Evolutionary conservation across 2,797 vertebrate genomes (phyloP), one percentile per base, ranked within the genome.

Genomic region (Typhlichthys eigenmanni): DNA sequence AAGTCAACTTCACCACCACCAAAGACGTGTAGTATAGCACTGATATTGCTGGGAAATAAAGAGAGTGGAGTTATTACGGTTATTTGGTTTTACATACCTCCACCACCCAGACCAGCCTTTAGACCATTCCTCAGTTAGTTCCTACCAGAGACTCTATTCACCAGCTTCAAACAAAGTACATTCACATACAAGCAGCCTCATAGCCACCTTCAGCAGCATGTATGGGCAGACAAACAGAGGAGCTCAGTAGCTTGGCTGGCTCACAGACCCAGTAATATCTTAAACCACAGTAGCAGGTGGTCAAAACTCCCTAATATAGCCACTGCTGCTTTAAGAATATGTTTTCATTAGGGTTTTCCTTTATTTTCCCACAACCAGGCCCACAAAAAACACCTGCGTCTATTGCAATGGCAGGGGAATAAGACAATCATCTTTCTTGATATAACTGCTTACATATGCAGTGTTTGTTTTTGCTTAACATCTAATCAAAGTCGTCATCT

Each of bases 61-160:
- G 67, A 83, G 74, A 85, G 67, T 85, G 55, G 78, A 74, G 84
- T 88, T 85, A 87, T 83, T 87, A 81, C 81, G 83, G 75, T 83
- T 89, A 90, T 85, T 86, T 85, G 46, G 75, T 77, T 90, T 86
- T 91, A 92, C 90, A 91, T 92, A 92, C 91, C 92, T 92, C 88
- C 76, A 88, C 85, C 87, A 91, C 82, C 66, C 91, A 91, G 90
- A 88, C 85, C 90, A 91, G 89, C 84, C 90, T 92, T 92, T 93
- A 88, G 88, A 86, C 91, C 88, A 89, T 81, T 92, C 87, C 83
- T 92, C 89, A 91, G 91, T 91, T 92, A 91, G 89, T 91, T 92
- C 87, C 87, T 92, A 93, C 88, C 85, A 91, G 88, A 92, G 88
- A 85, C 83, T 91, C 91, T 92, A 92, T 91, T 91, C 89, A 90